Evolutionary conservation across 2,797 vertebrate species (phyloP).

Genomic region (Macropodus opercularis): DNA sequence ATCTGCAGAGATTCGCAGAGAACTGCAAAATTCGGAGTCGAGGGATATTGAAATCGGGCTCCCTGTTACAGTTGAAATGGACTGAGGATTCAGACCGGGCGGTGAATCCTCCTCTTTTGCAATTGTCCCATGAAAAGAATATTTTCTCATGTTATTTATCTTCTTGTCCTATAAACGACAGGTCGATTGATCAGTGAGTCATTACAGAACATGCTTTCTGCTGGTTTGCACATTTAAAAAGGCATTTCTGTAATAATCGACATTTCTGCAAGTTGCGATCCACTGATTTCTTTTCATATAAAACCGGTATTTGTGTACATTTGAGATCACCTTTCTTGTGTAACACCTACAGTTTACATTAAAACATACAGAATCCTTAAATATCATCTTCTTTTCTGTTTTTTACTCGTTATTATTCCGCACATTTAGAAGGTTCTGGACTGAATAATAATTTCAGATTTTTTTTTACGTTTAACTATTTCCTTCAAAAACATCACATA

Average conservation of each 20-base stretch:
- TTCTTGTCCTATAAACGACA: not conserved
- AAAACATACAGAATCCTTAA: constrained; percentile 39
- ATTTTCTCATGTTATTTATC: not conserved
- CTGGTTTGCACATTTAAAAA: constrained; percentile 14
- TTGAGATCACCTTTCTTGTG: constrained; percentile 21
- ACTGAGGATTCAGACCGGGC: constrained; percentile 68
- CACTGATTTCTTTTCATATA: constrained; percentile 7
- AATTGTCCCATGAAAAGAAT: constrained; percentile 7
- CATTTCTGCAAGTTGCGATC: not conserved
- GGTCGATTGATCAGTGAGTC: constrained; percentile 6
- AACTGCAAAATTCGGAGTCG: constrained; percentile 87
- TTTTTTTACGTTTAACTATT: no score
- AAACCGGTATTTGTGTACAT: constrained; percentile 26
- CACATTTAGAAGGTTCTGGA: no score
- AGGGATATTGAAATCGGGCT: constrained; percentile 86
- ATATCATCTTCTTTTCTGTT: constrained; percentile 4
- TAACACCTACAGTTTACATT: constrained; percentile 32
- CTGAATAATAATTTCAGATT: no score
- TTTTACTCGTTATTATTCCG: not conserved
- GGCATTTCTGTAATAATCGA: constrained; percentile 15
- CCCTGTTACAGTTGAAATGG: constrained; percentile 74
- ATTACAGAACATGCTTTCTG: constrained; percentile 1
- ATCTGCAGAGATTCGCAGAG: constrained; percentile 89
- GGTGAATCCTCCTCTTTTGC: not conserved
- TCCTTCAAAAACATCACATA: no score